A percentile compares a stretch with the other conserved stretches of the same genome.
Evolutionary conservation across 2,797 vertebrate species (phyloP).

Genomic region (Ficedula albicollis): DNA sequence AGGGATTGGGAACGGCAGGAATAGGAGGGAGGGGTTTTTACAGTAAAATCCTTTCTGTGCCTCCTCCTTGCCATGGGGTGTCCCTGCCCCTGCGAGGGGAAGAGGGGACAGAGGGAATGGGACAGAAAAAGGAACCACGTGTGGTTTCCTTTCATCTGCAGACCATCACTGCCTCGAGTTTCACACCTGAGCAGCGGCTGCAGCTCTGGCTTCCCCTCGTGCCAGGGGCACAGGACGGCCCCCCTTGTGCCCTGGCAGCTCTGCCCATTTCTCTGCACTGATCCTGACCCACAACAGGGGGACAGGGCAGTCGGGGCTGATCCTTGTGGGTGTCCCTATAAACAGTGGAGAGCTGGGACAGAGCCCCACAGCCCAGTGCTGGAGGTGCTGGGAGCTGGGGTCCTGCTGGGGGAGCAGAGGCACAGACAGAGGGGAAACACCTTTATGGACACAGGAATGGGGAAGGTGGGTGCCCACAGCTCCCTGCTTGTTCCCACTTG

Average conservation of each 20-base stretch:
- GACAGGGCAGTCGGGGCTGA: neutral
- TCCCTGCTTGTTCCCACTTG: neutral
- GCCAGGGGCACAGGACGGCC: neutral
- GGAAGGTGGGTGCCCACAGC: neutral
- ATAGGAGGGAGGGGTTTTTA: neutral
- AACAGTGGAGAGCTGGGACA: rapidly evolving
- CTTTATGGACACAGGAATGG: neutral
- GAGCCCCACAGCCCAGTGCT: neutral
- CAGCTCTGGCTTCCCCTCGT: neutral
- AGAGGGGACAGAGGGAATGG: neutral
- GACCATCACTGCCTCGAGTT: neutral
- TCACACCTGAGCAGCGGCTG: conserved; percentile 8
- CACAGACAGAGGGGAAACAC: neutral
- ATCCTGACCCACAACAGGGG: neutral
- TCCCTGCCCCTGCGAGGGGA: neutral
- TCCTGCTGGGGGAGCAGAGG: neutral
- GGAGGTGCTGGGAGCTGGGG: neutral
- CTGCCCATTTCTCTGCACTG: neutral
- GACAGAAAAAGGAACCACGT: neutral
- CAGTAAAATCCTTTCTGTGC: neutral
- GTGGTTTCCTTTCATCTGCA: conserved; percentile 21
- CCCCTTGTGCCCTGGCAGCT: rapidly evolving
- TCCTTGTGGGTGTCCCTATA: rapidly evolving
- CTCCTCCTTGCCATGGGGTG: neutral
- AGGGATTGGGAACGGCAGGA: rapidly evolving